Evolutionary conservation across 2,113 vertebrate genomes (phyloP).

Genomic region (Hippolais icterina): DNA sequence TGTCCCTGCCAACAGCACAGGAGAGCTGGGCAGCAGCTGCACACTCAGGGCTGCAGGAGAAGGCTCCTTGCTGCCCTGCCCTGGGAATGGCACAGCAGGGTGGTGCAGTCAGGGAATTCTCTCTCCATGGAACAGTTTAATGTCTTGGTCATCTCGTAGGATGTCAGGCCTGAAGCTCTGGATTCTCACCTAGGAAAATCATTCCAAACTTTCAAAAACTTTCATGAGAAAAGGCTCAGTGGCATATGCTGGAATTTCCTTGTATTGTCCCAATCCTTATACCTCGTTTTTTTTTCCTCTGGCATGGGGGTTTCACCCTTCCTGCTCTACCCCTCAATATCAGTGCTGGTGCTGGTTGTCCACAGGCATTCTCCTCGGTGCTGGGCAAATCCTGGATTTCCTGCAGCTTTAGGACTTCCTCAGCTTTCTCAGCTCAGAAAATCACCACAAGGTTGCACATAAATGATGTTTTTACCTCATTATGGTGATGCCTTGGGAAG

Average conservation of each 20-base stretch:
- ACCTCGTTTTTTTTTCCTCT: not conserved
- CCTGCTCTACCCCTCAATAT: not conserved
- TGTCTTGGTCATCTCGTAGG: not conserved
- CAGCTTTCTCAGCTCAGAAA: not conserved
- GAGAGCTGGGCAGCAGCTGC: not conserved
- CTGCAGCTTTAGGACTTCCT: not conserved
- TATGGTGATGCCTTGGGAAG: too few species aligned
- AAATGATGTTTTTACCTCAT: not conserved
- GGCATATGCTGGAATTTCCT: not conserved
- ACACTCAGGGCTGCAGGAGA: not conserved
- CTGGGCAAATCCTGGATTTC: not conserved
- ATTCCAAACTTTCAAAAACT: not conserved
- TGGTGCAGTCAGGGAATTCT: not conserved
- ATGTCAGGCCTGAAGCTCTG: not conserved
- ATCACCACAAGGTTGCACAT: not conserved
- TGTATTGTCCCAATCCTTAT: not conserved
- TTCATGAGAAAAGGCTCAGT: not conserved
- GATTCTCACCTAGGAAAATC: not conserved
- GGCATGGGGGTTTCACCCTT: not conserved
- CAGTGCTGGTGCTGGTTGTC: not conserved
- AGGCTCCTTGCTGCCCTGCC: not conserved
- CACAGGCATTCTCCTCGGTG: not conserved
- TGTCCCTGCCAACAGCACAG: not conserved
- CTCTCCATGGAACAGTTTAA: rapidly evolving
- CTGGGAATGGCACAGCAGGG: rapidly evolving